phyloP scores from a whole-genome alignment of 2,113 vertebrate genomes.

The Albula goreensis region DNA sequence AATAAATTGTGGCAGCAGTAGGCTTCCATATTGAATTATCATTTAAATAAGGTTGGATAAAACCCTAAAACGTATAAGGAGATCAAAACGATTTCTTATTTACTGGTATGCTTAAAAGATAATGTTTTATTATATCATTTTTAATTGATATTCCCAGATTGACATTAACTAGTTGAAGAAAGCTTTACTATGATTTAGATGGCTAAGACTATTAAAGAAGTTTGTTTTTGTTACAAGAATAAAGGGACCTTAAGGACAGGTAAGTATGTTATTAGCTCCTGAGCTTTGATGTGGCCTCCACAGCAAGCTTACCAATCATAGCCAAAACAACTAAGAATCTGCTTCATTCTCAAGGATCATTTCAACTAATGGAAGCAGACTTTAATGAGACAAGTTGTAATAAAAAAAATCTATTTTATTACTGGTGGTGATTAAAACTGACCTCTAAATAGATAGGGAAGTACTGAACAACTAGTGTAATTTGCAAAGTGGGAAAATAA shows the following conservation, averaged over 20 bases:
- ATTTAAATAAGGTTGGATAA: too few relatives aligned
- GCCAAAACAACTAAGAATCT: background rate
- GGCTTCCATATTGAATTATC: too few relatives aligned
- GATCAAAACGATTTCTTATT: background rate
- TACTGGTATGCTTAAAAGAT: background rate
- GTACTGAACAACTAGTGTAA: conserved; percentile 46
- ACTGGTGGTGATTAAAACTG: conserved; percentile 61
- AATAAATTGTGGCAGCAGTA: background rate
- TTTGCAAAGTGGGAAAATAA: background rate
- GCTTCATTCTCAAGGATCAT: conserved; percentile 38
- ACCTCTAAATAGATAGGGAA: conserved; percentile 54
- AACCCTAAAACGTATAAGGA: too few relatives aligned
- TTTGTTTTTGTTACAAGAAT: too few relatives aligned
- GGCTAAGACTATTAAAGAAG: background rate
- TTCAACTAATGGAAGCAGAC: conserved; percentile 43
- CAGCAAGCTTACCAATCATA: background rate
- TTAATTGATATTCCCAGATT: too few relatives aligned
- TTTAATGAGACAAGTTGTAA: conserved; percentile 53
- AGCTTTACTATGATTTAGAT: background rate
- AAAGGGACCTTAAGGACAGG: too few relatives aligned
- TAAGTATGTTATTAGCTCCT: background rate
- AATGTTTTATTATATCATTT: background rate
- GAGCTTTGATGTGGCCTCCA: background rate
- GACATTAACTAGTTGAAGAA: background rate
- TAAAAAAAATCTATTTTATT: conserved; percentile 57